These are phyloP conservation scores for Fregata magnificens DNA, from an alignment of 2,113 vertebrate genomes.

Conservation along the genomic window DNA sequence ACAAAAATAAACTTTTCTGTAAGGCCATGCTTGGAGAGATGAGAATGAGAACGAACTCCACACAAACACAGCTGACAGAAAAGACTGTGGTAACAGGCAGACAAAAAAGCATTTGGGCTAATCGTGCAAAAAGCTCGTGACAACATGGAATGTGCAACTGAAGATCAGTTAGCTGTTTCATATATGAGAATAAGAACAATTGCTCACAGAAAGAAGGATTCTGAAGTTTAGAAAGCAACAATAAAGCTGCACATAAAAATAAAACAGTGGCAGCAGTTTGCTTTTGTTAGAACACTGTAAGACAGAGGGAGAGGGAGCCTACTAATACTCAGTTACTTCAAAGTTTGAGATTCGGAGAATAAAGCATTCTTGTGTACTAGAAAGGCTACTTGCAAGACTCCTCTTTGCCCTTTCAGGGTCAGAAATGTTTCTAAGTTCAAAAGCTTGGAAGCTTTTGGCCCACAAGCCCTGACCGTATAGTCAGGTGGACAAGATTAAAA, in stretches of 20 bases:
- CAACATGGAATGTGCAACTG: neutral
- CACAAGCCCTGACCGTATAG: neutral
- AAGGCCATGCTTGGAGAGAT: neutral
- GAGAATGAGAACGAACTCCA: neutral
- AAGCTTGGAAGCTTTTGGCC: neutral
- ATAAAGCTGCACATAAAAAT: neutral
- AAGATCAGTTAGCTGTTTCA: neutral
- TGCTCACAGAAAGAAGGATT: neutral
- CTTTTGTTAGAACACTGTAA: neutral
- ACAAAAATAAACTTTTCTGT: neutral
- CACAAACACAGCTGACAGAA: neutral
- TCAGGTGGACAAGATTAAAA: neutral
- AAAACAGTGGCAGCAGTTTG: neutral
- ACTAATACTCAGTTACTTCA: neutral
- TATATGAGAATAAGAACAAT: neutral
- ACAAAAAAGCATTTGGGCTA: neutral
- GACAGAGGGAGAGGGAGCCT: neutral
- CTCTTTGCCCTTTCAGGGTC: neutral
- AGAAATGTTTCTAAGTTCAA: neutral
- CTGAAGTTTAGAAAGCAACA: neutral
- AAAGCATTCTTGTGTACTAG: neutral
- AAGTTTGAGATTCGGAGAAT: neutral
- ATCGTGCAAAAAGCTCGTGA: neutral
- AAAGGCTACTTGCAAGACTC: neutral
- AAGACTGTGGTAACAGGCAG: neutral